Percentiles rank a stretch among this genome's conserved stretches.
Conservation (phyloP, 2,113 vertebrate genomes). For the Tamias sibiricus region DNA sequence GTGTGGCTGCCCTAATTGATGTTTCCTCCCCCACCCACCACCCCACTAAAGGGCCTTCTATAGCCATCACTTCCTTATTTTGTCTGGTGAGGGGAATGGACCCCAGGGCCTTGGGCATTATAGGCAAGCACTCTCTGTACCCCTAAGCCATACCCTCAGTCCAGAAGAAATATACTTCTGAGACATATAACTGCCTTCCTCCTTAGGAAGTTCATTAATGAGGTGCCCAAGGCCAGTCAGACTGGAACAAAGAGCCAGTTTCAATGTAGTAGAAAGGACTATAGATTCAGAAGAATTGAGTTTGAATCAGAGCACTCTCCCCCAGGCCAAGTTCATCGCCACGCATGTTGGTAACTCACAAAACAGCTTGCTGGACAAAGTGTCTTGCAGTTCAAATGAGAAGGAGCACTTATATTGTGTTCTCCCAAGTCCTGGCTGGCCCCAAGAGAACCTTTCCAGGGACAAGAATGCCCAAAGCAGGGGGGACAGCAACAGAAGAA, state of each 20-base stretch:
- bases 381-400: not conserved
- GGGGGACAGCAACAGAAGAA: not conserved
- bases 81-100: no score
- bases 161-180: not conserved
- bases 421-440: not conserved
- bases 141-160: no score
- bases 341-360: not conserved
- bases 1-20: no score
- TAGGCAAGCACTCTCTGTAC: no score
- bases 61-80: no score
- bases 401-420: not conserved
- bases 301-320: not conserved
- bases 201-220: not conserved
- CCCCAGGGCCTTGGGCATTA: no score
- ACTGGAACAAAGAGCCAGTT: not conserved
- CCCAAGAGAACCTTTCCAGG: not conserved
- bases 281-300: not conserved
- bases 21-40: no score
- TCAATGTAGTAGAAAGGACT: not conserved
- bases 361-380: not conserved
- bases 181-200: not conserved
- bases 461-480: not conserved
- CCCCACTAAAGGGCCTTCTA: no score
- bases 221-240: not conserved
- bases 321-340: not conserved